Evolutionary conservation across 2,113 vertebrate species (phyloP).

Genomic region (Hirundichthys speculiger): DNA sequence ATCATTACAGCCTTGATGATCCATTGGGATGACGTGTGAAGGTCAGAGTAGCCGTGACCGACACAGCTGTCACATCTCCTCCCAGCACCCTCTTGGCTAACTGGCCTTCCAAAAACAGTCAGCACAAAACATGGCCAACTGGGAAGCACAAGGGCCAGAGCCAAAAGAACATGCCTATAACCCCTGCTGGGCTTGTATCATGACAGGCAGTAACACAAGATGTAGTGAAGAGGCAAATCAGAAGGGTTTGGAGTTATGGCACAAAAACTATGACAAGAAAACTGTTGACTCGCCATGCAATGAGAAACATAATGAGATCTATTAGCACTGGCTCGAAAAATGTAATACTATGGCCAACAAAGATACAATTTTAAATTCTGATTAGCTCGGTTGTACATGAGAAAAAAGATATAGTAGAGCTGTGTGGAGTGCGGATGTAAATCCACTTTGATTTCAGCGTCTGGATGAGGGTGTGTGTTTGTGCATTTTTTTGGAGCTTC

Average conservation of each 20-base stretch:
- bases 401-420: conserved; percentile 45
- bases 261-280: conserved; percentile 15
- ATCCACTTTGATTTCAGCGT: conserved; percentile 69
- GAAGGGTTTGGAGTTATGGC: conserved; percentile 10
- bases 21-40: conserved; percentile 77
- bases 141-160: conserved; percentile 48
- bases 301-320: conserved; percentile 24
- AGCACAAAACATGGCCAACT: conserved; percentile 59
- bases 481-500: conserved; percentile 39
- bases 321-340: conserved; percentile 32
- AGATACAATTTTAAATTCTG: conserved; percentile 49
- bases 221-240: conserved; percentile 21
- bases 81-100: conserved; percentile 66
- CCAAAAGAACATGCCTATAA: conserved; percentile 50
- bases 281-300: background rate
- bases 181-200: conserved; percentile 36
- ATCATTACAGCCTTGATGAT: conserved; percentile 75
- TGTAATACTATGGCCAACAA: conserved; percentile 37
- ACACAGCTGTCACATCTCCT: conserved; percentile 79
- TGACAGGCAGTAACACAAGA: conserved; percentile 26
- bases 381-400: conserved; percentile 38
- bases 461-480: conserved; percentile 21
- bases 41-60: conserved; percentile 79
- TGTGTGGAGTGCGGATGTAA: conserved; percentile 68
- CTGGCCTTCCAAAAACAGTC: conserved; percentile 68